These are phyloP conservation scores for Scaptomyza tumidula DNA, from an alignment of 2,888 invertebrate species.

Conservation along the genomic window DNA sequence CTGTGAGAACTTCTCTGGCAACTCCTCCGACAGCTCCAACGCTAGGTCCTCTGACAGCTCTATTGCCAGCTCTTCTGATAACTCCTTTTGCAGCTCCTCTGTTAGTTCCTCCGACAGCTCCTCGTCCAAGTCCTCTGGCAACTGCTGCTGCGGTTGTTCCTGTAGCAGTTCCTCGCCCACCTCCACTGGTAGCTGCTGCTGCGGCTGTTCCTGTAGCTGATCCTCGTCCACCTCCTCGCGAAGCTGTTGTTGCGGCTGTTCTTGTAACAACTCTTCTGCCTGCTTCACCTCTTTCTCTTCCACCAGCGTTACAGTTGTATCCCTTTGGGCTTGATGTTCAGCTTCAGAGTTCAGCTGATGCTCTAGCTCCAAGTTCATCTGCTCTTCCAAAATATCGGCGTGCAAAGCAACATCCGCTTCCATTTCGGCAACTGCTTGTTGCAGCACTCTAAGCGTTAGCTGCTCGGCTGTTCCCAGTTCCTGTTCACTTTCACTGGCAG, in stretches of 20 bases:
- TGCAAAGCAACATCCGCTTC: slow-evolving; percentile 57
- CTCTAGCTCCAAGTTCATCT: slow-evolving; percentile 21
- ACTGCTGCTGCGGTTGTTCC: background rate
- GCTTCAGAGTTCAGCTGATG: background rate
- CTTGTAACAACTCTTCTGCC: background rate
- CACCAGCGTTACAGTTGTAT: slow-evolving; percentile 3
- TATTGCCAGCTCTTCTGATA: background rate
- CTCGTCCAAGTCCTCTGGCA: background rate
- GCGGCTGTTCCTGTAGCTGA: too few species aligned
- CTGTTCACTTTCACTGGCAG: slow-evolving; percentile 14
- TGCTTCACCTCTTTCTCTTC: background rate
- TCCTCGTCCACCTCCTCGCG: too few species aligned
- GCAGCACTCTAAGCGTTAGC: slow-evolving; percentile 53
- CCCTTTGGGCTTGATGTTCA: background rate
- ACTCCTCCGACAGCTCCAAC: background rate
- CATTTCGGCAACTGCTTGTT: slow-evolving; percentile 72
- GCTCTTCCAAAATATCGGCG: slow-evolving; percentile 19
- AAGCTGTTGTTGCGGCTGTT: too few species aligned
- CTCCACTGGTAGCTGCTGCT: background rate
- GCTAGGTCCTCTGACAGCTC: background rate
- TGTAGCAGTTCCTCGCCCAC: background rate
- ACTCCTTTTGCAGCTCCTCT: background rate
- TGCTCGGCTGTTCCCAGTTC: slow-evolving; percentile 47
- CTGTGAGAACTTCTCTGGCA: background rate
- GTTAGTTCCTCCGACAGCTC: background rate